Evolutionary conservation across 2,113 vertebrate genomes (phyloP).

Genomic region (Urocynchramus pylzowi): DNA sequence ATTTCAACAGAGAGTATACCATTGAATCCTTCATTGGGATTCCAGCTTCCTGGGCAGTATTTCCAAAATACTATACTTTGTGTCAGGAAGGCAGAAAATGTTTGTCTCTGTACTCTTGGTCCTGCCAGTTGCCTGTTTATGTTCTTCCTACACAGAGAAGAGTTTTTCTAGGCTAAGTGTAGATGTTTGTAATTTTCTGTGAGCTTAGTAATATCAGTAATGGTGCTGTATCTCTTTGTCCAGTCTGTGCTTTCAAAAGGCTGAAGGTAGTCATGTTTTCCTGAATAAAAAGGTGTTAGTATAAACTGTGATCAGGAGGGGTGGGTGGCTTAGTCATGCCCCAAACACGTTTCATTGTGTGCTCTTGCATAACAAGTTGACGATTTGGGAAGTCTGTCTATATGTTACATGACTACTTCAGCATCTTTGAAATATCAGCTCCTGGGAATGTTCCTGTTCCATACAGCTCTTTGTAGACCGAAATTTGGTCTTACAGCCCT

Average conservation of each 20-base stretch:
- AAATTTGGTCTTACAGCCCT: background rate
- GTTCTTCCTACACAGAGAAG: background rate
- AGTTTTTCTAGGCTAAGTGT: background rate
- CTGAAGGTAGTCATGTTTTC: background rate
- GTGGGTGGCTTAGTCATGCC: background rate
- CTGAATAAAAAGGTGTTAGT: background rate
- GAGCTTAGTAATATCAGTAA: background rate
- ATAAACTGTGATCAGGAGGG: background rate
- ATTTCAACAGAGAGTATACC: background rate
- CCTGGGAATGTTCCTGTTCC: background rate
- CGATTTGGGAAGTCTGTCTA: background rate
- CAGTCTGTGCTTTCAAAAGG: background rate
- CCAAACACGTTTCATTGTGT: background rate
- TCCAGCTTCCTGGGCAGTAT: background rate
- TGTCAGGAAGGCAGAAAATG: background rate
- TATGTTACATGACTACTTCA: background rate
- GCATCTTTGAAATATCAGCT: background rate
- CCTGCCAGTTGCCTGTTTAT: background rate
- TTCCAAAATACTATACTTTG: background rate
- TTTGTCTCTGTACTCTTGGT: background rate
- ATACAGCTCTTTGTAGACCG: background rate
- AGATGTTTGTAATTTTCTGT: background rate
- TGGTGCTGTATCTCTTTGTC: background rate
- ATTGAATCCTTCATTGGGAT: background rate
- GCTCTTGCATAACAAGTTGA: accelerated